Conservation (phyloP, 2,888 invertebrate genomes). For the Athrips mouffetella region DNA sequence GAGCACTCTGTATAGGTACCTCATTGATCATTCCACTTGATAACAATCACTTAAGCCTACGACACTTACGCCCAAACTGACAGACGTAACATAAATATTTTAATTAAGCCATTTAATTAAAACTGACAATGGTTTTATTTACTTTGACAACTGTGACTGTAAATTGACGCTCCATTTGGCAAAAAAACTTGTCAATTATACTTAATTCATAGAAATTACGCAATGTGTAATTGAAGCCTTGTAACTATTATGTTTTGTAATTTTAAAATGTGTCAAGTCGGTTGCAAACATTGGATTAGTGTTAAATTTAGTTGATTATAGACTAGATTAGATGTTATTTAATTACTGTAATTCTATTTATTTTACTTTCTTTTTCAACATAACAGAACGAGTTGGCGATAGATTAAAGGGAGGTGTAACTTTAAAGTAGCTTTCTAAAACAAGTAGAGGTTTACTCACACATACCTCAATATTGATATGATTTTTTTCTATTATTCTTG, state of each 20-base stretch:
- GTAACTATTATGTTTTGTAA: not conserved
- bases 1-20: conserved; percentile 1
- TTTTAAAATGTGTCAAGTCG: too few relatives aligned
- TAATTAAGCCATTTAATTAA: not conserved
- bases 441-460: too few relatives aligned
- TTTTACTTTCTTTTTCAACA: too few relatives aligned
- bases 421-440: too few relatives aligned
- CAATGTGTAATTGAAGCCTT: not conserved
- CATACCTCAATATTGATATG: too few relatives aligned
- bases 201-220: not conserved
- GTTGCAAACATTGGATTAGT: not conserved
- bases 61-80: not conserved
- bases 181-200: not conserved
- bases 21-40: conserved; percentile 2
- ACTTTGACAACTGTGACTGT: not conserved
- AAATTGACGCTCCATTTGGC: not conserved
- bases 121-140: not conserved
- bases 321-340: too few relatives aligned
- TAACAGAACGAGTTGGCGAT: too few relatives aligned
- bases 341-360: too few relatives aligned
- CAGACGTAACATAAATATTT: not conserved
- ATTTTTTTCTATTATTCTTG: too few relatives aligned
- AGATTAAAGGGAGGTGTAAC: not conserved
- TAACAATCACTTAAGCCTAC: not conserved
- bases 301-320: too few relatives aligned